Evolutionary conservation across 2,888 invertebrate genomes (phyloP).

Genomic region (Stenoptilia bipunctidactyla): DNA sequence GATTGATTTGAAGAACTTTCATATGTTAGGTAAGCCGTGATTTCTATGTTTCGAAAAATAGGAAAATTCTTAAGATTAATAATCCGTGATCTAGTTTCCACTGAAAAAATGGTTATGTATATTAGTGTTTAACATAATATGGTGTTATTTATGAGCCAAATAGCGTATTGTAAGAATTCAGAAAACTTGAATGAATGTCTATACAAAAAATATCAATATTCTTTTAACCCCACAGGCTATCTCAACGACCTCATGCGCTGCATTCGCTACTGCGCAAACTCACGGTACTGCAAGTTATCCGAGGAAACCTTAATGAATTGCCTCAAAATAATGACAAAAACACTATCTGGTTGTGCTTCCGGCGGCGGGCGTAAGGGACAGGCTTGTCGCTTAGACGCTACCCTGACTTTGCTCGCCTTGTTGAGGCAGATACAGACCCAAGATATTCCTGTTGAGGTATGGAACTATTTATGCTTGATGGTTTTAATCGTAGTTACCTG

Average conservation of each 20-base stretch:
- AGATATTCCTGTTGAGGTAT: constrained; percentile 45
- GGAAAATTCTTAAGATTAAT: too few relatives aligned
- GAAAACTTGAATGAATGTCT: too few relatives aligned
- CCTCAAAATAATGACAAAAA: constrained; percentile 27
- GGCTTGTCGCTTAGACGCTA: constrained; percentile 42
- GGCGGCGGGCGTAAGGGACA: constrained; percentile 51
- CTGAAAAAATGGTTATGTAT: too few relatives aligned
- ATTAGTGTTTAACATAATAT: too few relatives aligned
- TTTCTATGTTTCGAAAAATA: too few relatives aligned
- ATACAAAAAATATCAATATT: too few relatives aligned
- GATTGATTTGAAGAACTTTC: constrained; percentile 56
- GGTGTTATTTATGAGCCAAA: too few relatives aligned
- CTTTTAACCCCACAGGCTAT: constrained; percentile 30
- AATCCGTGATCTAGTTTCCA: too few relatives aligned
- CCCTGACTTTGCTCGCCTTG: constrained; percentile 37
- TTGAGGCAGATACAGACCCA: constrained; percentile 32
- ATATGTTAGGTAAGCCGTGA: constrained; percentile 49
- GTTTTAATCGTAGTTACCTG: too few relatives aligned
- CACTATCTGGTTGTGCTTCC: constrained; percentile 34
- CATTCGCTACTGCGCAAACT: constrained; percentile 39
- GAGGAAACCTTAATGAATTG: constrained; percentile 37
- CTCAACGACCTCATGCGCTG: constrained; percentile 54
- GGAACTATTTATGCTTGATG: too few relatives aligned
- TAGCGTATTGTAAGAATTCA: too few relatives aligned
- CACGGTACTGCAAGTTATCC: constrained; percentile 38